Evolutionary conservation across 2,797 vertebrate genomes (phyloP), one percentile per base, ranked within the genome.

Genomic region (Acanthis flammea): DNA sequence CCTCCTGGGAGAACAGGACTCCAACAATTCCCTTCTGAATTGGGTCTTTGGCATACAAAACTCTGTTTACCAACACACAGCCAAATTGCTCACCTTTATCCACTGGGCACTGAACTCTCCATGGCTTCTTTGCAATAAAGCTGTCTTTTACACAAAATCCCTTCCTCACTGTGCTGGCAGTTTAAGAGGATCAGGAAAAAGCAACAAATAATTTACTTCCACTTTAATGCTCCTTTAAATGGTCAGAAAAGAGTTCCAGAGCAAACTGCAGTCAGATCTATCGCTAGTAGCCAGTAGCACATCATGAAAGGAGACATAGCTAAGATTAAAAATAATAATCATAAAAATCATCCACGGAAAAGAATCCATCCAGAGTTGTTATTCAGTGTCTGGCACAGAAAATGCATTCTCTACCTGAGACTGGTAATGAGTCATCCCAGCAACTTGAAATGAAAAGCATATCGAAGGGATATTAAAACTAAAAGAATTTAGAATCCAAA

Each of bases 301-400:
- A 78, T 92, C 62, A 54, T 6, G 45, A 74, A 80, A 90, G 35
- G 72, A 83, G 93, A 75, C 85, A 91, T 3, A 75, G 39, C n/a
- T 61, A 78, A 95, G 94, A 97, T 89, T 93, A 92, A 95, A 95
- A 94, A 91, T 80, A 94, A 93, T 87, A 88, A 89, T 91, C 39
- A 86, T 68, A 86, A 94, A 90, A 95, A 89, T 80, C 60, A 39
- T 33, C 91, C 67, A 11, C 19, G 53, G 88, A 89, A 82, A 86
- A 92, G 53, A 85, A 72, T 86, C 21, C 33, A 71, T 71, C 61
- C 58, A 5, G 85, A 89, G n/a, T 28, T 94, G 65, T 74, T 91
- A 80, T 58, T 89, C 90, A 58, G 53, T 65, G 62, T 14, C 30
- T 83, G 71, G 71, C 68, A 90, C 22, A 82, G 75, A 74, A 92